These are phyloP conservation scores for Brachycybe producta DNA, from an alignment of 2,888 invertebrate species.

Conservation along the genomic window DNA sequence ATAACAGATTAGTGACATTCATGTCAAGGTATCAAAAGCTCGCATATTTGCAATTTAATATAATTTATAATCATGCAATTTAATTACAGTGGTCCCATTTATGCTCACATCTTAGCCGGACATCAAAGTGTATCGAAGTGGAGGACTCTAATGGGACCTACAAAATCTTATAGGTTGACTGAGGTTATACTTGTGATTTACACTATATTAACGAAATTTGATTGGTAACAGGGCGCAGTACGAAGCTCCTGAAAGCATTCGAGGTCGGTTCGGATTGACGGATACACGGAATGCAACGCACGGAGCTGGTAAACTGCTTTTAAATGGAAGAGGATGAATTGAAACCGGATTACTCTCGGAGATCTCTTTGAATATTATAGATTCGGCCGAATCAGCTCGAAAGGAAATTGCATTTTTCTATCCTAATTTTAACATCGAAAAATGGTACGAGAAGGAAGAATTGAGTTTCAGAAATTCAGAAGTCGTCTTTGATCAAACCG, in stretches of 20 bases:
- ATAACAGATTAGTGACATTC: constrained; percentile 61
- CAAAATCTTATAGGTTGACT: constrained; percentile 53
- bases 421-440: constrained; percentile 56
- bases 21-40: constrained; percentile 53
- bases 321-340: not conserved
- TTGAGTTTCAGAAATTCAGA: not conserved
- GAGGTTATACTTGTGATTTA: no score
- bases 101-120: constrained; percentile 62
- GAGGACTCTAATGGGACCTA: constrained; percentile 77
- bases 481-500: constrained; percentile 2
- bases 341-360: not conserved
- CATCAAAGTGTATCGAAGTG: constrained; percentile 63
- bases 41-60: not conserved
- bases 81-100: constrained; percentile 64
- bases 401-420: constrained; percentile 73
- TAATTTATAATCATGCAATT: constrained; percentile 12
- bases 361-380: constrained; percentile 36
- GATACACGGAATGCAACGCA: constrained; percentile 91
- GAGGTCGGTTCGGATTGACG: constrained; percentile 74
- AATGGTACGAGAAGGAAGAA: constrained; percentile 47
- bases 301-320: constrained; percentile 60
- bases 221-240: constrained; percentile 56
- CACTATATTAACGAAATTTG: not conserved
- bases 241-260: constrained; percentile 58
- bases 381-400: constrained; percentile 57